These are phyloP conservation scores for Protonemura montana DNA, from an alignment of 2,888 invertebrate genomes.

Conservation along the genomic window DNA sequence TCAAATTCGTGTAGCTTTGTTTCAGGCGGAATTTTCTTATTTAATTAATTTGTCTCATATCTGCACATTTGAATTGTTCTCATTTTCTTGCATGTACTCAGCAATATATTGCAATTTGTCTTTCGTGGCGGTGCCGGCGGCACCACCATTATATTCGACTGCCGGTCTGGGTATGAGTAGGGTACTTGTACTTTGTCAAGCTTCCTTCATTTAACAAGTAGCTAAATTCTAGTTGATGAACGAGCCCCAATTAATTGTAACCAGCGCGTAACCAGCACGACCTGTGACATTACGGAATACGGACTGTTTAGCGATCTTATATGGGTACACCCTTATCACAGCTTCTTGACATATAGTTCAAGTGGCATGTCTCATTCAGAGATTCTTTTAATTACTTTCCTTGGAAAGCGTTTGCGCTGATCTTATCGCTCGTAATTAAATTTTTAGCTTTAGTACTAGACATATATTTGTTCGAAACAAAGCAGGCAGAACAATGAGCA, in stretches of 20 bases:
- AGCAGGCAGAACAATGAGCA: background rate
- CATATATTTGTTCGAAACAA: slow-evolving; percentile 7
- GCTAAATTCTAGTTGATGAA: background rate
- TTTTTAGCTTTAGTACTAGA: background rate
- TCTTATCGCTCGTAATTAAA: background rate
- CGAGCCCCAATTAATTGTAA: background rate
- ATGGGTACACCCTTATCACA: background rate
- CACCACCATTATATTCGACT: too few species aligned
- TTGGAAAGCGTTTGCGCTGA: slow-evolving; percentile 7
- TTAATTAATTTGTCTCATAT: too few species aligned
- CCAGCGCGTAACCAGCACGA: background rate
- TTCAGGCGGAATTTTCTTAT: too few species aligned
- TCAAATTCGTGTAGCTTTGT: too few species aligned
- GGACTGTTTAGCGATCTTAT: too few species aligned
- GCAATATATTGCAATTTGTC: too few species aligned
- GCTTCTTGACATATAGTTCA: background rate
- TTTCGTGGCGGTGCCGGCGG: too few species aligned
- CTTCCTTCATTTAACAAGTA: too few species aligned
- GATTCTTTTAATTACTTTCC: background rate
- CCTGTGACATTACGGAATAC: background rate
- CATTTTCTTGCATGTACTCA: too few species aligned
- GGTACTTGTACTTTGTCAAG: too few species aligned
- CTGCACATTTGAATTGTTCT: too few species aligned
- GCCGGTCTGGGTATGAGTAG: too few species aligned
- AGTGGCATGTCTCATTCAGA: background rate